Base-by-base conservation (phyloP, 2,797 vertebrate genomes). In the Perodicticus potto region DNA sequence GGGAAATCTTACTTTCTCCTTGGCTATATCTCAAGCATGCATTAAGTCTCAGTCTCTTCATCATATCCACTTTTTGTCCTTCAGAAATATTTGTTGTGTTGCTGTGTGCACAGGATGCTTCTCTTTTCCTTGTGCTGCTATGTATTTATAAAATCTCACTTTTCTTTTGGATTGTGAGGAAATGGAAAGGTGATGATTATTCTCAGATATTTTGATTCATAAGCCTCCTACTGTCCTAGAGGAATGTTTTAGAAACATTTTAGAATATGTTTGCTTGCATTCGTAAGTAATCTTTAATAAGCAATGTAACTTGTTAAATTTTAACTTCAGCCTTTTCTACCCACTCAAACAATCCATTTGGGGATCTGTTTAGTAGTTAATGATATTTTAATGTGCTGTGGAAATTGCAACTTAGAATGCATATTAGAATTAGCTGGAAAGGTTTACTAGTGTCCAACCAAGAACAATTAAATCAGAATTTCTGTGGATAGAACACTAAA, bases 251-350 rank as follows among this genome's bases (percentile, higher is more conserved):
- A 82, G 40, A 67, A 67, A 34, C 34, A 81, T 34, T 87, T 92
- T 77, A 34, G 7, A 83, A 32, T 69, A n/a, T 32, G 20, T 88
- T 87, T 76, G 61, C 59, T 76, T 95, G 83, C 70, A 77, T 92
- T 83, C 53, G 1, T 16, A 83, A 61, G n/a, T 88, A 76, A 61
- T 80, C 49, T 69, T 87, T 69, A 74, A 76, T 7, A 92, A 17
- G 22, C 37, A 95, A 13, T 76, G 9, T 69, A 69, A 69, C 32
- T 27, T 76, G 86, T 32, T 90, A 45, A 82, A 74, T 74, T 86
- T 87, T 82, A 19, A 19, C 61, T 91, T 59, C 82, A 63, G 40
- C 9, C 59, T 91, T 74, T 57, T 69, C 25, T 69, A 17, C 20
- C 27, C 74, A 25, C 13, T 49, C 55, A 59, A 87, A 45, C 40